phyloP scores from a whole-genome alignment of 2,797 vertebrate species.

The Lates japonicus region DNA sequence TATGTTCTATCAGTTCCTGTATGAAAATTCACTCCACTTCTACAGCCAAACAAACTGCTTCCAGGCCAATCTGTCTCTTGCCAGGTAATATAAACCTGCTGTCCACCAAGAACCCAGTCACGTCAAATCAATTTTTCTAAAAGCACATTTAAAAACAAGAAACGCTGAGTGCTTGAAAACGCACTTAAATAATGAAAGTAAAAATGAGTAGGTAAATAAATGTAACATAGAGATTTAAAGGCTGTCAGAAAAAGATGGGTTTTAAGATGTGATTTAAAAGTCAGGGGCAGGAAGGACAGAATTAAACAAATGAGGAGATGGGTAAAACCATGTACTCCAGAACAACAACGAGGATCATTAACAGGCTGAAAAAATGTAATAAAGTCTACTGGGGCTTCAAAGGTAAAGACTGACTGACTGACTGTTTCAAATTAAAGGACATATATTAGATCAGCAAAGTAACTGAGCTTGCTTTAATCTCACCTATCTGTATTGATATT shows the following conservation, averaged over 20 bases:
- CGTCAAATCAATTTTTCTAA: background rate
- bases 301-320: background rate
- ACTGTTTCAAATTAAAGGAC: constrained; percentile 4
- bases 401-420: background rate
- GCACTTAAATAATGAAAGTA: background rate
- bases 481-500: background rate
- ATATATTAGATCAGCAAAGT: background rate
- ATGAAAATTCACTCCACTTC: background rate
- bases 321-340: background rate
- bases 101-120: background rate
- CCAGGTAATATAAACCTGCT: background rate
- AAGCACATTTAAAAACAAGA: background rate
- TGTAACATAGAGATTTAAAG: background rate
- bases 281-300: background rate
- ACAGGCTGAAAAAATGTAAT: background rate
- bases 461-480: background rate
- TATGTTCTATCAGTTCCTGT: background rate
- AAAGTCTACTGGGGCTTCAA: background rate
- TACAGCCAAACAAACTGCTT: background rate
- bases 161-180: background rate
- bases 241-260: background rate
- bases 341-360: background rate
- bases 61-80: background rate
- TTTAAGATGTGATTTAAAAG: background rate
- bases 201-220: background rate